Evolutionary conservation across 2,888 invertebrate species (phyloP), one percentile per base, ranked within the genome.

Genomic region (Hirtodrosophila trivittata): DNA sequence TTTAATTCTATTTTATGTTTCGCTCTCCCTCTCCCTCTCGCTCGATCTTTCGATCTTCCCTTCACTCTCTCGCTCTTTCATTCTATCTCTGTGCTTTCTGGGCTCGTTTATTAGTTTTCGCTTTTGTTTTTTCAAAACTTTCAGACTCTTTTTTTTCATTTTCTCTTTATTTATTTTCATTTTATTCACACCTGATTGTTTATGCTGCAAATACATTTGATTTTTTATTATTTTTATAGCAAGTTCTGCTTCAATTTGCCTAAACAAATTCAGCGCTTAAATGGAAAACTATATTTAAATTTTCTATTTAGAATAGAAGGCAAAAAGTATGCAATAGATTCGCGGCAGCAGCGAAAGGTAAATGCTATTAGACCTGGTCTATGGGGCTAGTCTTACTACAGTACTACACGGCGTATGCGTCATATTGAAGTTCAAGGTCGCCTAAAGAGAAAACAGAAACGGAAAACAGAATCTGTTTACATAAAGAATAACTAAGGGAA

Each of bases 131-230:
- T n/a, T n/a, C n/a, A n/a, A n/a, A n/a, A n/a, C n/a, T n/a, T n/a
- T n/a, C n/a, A n/a, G n/a, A 21, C 43, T 25, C 38, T 50, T 65
- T 47, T 39, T 30, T 60, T 57, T 49, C 38, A 26, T 49, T 64
- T 14, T 39, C 25, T 39, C n/a, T 47, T 66, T 51, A 43, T 54
- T 42, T 39, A 18, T 35, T 52, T 35, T 18, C 14, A 43, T 33
- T 38, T 55, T n/a, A 37, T 52, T 66, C 60, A 52, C 81, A 80
- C 73, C 64, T 55, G 50, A 67, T 71, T 67, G 67, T 80, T 71
- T 80, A 75, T 62, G 38, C 43, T 68, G 41, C 38, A 39, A 60
- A 32, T 64, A 51, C 43, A 38, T 62, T 60, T 55, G 5, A 38
- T 54, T 45, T 46, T 46, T 42, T 37, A 12, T 13, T 37, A 21